These are phyloP conservation scores for Aix galericulata DNA, from an alignment of 2,113 vertebrate genomes.

Conservation along the genomic window DNA sequence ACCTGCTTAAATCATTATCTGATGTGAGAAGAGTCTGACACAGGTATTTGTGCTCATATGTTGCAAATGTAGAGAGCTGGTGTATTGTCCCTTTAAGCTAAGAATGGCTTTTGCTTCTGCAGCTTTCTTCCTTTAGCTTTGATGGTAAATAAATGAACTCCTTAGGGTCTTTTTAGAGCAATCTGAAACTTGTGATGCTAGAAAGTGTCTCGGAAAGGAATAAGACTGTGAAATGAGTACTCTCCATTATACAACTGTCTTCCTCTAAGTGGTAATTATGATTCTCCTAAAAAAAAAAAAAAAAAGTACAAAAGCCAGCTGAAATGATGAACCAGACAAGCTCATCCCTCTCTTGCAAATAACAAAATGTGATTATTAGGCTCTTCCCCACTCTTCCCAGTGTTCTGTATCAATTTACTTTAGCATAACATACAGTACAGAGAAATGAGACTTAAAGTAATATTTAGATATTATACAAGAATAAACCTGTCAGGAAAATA, in stretches of 20 bases:
- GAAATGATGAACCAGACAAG: conserved; percentile 4
- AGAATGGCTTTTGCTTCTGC: not conserved
- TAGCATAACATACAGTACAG: not conserved
- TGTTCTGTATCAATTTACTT: not conserved
- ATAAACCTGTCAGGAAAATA: conserved; percentile 47
- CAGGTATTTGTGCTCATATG: not conserved
- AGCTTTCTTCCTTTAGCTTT: conserved; percentile 3
- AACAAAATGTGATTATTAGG: not conserved
- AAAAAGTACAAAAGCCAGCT: not conserved
- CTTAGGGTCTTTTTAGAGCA: conserved; percentile 12
- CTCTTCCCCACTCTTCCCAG: not conserved
- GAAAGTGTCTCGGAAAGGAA: not conserved
- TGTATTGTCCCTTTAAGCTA: not conserved
- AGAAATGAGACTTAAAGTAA: conserved; percentile 2
- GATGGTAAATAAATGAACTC: conserved; percentile 28
- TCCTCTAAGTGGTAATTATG: conserved; percentile 35
- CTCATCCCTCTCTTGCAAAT: not conserved
- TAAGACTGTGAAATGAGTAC: not conserved
- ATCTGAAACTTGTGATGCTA: not conserved
- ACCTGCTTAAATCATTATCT: not conserved
- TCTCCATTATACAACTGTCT: not conserved
- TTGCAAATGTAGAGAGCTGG: not conserved
- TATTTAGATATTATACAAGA: conserved; percentile 43
- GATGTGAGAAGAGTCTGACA: not conserved
- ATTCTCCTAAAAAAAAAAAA: not conserved